Evolutionary conservation across 2,113 vertebrate species (phyloP).

Genomic region (Phyllostomus hastatus): DNA sequence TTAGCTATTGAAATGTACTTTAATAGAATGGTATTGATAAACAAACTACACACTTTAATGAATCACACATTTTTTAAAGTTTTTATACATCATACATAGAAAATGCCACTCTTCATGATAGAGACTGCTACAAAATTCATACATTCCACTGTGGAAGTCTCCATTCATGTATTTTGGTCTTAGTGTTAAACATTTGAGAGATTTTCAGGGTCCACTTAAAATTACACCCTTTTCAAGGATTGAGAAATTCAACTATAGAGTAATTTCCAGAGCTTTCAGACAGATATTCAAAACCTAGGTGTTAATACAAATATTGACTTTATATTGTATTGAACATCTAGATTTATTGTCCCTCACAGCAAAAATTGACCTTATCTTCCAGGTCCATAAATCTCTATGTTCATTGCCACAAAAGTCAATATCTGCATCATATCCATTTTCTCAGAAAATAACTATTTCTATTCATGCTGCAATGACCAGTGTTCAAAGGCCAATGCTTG

Average conservation of each 20-base stretch:
- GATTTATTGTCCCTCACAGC: conserved; percentile 66
- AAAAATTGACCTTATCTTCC: conserved; percentile 73
- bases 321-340: conserved; percentile 68
- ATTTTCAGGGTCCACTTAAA: conserved; percentile 39
- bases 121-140: not conserved
- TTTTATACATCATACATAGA: not conserved
- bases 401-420: conserved; percentile 68
- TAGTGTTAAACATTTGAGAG: conserved; percentile 16
- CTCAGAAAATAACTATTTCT: conserved; percentile 51
- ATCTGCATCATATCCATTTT: conserved; percentile 61
- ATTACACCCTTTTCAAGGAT: conserved; percentile 16
- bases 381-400: conserved; percentile 68
- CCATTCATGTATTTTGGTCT: conserved; percentile 21
- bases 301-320: conserved; percentile 71
- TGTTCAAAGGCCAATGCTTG: conserved; percentile 34
- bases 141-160: not conserved
- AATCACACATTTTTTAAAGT: not conserved
- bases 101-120: not conserved
- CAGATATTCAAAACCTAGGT: conserved; percentile 60
- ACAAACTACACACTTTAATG: not conserved
- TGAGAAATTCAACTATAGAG: conserved; percentile 15
- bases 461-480: conserved; percentile 36
- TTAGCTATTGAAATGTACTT: not conserved
- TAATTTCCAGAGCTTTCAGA: conserved; percentile 54
- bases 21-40: not conserved